Evolutionary conservation across 2,888 invertebrate genomes (phyloP), one percentile per base, ranked within the genome.

Genomic region (Pogonocherus hispidulus): DNA sequence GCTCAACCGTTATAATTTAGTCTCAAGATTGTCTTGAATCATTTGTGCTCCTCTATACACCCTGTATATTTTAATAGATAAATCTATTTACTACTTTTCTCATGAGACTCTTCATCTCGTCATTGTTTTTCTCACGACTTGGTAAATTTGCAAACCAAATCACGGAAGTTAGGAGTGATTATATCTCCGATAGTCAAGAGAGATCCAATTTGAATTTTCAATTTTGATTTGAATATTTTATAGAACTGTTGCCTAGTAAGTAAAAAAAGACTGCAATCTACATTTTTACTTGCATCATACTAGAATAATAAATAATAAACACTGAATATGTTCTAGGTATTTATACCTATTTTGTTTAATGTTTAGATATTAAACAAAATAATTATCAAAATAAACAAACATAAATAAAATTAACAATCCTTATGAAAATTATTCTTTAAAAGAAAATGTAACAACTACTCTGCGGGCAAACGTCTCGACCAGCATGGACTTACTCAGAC

Each of bases 161-260:
- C 55, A 41, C 20, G 35, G 37, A 49, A 63, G 62, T 16, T 55
- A 49, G 37, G 37, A 18, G 18, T 55, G 35, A 62, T 66, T 49
- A 56, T 63, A 56, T 56, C 47, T 37, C 5, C 16, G 57, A 32
- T 47, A 64, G 49, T 23, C 37, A 14, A 16, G 23, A 22, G 37
- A 49, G 41, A 67, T 47, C 56, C 19, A 19, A 59, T 66, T 66
- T 52, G 59, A 59, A 59, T 66, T n/a, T n/a, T n/a, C n/a, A n/a
- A n/a, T n/a, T n/a, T n/a, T n/a, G 41, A 20, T 35, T 44, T 44
- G 44, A 57, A 41, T 27, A 59, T 57, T 35, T 44, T 27, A 20
- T 22, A 20, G 19, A 16, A 67, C 63, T 67, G 67, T 63, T 63
- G n/a, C 37, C 18, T 52, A 59, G n/a, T 18, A 56, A 46, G 41